Conservation (phyloP, 2,797 vertebrate genomes). For the Rachycentron canadum region DNA sequence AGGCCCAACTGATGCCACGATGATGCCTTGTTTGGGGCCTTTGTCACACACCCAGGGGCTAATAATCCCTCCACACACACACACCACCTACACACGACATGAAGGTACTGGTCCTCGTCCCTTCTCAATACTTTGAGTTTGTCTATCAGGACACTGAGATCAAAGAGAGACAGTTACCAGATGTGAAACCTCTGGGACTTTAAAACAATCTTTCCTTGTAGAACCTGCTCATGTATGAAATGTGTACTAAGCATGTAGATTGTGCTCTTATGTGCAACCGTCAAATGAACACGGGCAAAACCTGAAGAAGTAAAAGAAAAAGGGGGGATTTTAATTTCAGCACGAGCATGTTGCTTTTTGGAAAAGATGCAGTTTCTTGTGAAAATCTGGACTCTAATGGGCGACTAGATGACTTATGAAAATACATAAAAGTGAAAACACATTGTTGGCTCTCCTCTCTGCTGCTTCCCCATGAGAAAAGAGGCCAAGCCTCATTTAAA, state of each 20-base stretch:
- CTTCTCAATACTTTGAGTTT: background rate
- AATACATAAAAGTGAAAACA: slow-evolving; percentile 84
- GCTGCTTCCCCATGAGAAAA: slow-evolving; percentile 61
- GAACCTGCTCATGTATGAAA: slow-evolving; percentile 50
- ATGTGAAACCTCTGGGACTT: slow-evolving; percentile 61
- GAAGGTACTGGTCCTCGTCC: background rate
- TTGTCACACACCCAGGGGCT: background rate
- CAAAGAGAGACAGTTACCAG: slow-evolving; percentile 47
- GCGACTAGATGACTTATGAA: slow-evolving; percentile 79
- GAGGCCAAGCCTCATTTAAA: slow-evolving; percentile 82
- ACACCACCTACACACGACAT: background rate
- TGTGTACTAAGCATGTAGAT: slow-evolving; percentile 19
- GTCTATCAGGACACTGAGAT: slow-evolving; percentile 14
- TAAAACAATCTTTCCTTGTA: slow-evolving; percentile 53
- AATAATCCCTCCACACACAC: slow-evolving; percentile 7
- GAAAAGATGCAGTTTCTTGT: slow-evolving; percentile 66
- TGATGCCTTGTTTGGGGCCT: background rate
- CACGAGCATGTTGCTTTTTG: slow-evolving; percentile 46
- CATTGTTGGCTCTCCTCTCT: slow-evolving; percentile 75
- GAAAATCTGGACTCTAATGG: slow-evolving; percentile 74
- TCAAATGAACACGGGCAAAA: slow-evolving; percentile 9
- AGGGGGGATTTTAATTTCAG: slow-evolving; percentile 60
- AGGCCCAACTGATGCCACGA: background rate
- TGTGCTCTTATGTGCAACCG: slow-evolving; percentile 3
- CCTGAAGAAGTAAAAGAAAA: background rate